Evolutionary conservation across 2,797 vertebrate species (phyloP).

Genomic region (Danionella dracula): DNA sequence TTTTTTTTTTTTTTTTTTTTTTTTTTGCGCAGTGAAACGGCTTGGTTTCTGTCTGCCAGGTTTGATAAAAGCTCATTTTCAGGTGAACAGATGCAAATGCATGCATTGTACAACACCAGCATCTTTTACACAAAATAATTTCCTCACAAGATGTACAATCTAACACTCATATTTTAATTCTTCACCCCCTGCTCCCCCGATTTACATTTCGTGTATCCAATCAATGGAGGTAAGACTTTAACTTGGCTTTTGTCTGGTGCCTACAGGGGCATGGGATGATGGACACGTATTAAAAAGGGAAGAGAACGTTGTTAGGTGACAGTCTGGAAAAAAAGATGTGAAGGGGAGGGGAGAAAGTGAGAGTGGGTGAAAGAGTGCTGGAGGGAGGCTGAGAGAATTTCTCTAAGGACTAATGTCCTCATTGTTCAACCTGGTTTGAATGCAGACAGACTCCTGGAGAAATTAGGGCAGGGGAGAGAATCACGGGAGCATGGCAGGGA

Average conservation of each 20-base stretch:
- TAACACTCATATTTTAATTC: too few species aligned
- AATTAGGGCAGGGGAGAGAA: slow-evolving; percentile 28
- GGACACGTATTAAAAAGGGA: background rate
- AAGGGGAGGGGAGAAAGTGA: background rate
- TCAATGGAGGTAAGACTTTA: slow-evolving; percentile 2
- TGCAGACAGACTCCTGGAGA: slow-evolving; percentile 21
- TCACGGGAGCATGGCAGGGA: background rate
- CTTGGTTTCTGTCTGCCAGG: too few species aligned
- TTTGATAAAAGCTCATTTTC: too few species aligned
- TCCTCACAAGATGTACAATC: too few species aligned
- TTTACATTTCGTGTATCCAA: too few species aligned
- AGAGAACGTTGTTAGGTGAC: background rate
- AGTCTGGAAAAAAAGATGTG: slow-evolving; percentile 10
- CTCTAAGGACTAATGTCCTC: slow-evolving; percentile 55
- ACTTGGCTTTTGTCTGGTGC: background rate
- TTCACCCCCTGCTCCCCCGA: too few species aligned
- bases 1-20: too few species aligned
- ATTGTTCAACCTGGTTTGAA: slow-evolving; percentile 57
- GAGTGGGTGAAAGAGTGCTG: slow-evolving; percentile 11
- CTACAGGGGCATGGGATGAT: slow-evolving; percentile 9
- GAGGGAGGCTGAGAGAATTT: slow-evolving; percentile 25
- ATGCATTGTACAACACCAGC: too few species aligned
- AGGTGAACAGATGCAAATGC: too few species aligned
- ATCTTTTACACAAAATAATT: too few species aligned
- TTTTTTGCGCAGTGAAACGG: too few species aligned